These are phyloP conservation scores for Camponotus vicinus DNA, from an alignment of 1,140 invertebrate genomes.

Conservation along the genomic window DNA sequence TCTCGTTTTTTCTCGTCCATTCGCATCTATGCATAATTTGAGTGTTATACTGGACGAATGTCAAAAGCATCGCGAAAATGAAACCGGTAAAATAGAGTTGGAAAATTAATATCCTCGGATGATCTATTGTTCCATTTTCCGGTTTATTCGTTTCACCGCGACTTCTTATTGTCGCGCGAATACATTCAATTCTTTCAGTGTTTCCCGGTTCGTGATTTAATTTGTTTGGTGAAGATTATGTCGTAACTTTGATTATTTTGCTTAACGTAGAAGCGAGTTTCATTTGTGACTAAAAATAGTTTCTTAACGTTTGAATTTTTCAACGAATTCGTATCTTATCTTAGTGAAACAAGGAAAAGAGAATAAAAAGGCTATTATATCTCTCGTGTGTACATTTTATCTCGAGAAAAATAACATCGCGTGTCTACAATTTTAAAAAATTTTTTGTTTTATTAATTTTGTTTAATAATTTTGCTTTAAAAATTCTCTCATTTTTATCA, in stretches of 20 bases:
- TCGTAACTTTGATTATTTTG: not conserved
- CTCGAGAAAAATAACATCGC: not conserved
- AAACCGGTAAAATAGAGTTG: constrained; percentile 27
- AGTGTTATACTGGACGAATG: constrained; percentile 28
- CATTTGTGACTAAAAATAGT: not conserved
- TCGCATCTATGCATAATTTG: constrained; percentile 22
- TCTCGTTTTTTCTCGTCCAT: not conserved
- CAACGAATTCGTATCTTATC: not conserved
- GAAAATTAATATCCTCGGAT: constrained; percentile 69
- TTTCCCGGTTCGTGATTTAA: constrained; percentile 23
- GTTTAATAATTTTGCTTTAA: not conserved
- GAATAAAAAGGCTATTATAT: no score
- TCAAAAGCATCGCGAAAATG: constrained; percentile 33
- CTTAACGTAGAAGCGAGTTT: not conserved
- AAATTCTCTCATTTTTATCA: not conserved
- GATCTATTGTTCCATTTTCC: constrained; percentile 66
- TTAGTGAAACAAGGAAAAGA: not conserved
- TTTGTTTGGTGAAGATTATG: not conserved
- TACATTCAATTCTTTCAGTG: constrained; percentile 22
- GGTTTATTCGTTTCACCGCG: constrained; percentile 52
- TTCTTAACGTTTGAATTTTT: not conserved
- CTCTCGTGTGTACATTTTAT: no score
- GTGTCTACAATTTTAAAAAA: not conserved
- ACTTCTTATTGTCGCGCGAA: constrained; percentile 51
- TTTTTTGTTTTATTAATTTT: constrained; percentile 13